A percentile compares a stretch with the other conserved stretches of the same genome.
Evolutionary conservation across 1,140 invertebrate genomes (phyloP).

Genomic region (Zaprionus camerounensis): DNA sequence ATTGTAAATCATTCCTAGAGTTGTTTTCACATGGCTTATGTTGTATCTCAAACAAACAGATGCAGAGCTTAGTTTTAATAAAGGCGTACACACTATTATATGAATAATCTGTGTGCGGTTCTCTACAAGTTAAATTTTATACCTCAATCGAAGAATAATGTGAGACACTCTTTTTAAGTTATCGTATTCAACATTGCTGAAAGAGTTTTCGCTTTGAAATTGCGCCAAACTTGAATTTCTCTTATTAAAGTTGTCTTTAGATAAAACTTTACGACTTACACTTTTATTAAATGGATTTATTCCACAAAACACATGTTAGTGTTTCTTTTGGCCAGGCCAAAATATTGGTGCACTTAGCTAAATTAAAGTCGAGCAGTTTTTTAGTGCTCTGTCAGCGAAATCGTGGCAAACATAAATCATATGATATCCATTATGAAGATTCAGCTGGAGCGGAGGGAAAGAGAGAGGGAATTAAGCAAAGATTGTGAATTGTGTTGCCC

Average conservation of each 20-base stretch:
- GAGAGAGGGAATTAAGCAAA: constrained; percentile 1
- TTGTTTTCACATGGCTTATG: too few relatives aligned
- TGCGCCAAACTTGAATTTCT: background rate
- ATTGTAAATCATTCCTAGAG: too few relatives aligned
- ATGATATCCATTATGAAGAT: constrained; percentile 16
- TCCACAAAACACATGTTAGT: background rate
- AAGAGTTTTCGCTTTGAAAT: background rate
- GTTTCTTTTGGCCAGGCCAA: background rate
- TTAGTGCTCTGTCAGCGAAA: constrained; percentile 4
- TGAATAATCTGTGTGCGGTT: too few relatives aligned
- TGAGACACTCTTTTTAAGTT: too few relatives aligned
- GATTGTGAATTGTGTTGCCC: constrained; percentile 6
- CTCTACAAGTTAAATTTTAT: too few relatives aligned
- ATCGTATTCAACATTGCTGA: background rate
- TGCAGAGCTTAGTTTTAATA: too few relatives aligned
- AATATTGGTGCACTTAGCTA: background rate
- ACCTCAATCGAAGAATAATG: too few relatives aligned
- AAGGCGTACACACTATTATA: too few relatives aligned
- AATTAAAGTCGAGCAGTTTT: constrained; percentile 1
- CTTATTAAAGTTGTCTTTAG: background rate
- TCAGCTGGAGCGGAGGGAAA: background rate
- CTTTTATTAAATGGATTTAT: background rate
- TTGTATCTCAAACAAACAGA: too few relatives aligned
- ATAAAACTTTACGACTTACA: background rate
- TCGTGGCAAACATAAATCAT: constrained; percentile 38